Conservation (phyloP, 2,113 vertebrate genomes). For the Actinemys pallida region DNA sequence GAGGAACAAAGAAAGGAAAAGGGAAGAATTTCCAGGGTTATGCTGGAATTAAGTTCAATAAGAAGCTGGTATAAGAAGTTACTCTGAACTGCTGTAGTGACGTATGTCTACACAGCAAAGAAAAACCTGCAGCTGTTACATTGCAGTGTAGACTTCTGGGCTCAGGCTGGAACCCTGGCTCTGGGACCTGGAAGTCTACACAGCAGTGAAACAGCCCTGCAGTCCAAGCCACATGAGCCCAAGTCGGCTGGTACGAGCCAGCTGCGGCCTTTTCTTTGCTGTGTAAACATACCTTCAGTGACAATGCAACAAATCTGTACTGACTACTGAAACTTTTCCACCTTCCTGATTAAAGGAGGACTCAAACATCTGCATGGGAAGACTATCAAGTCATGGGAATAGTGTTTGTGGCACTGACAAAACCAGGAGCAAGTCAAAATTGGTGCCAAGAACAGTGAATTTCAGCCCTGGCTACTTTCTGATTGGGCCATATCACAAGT, state of each 20-base stretch:
- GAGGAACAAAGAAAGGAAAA: background rate
- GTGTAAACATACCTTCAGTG: too few relatives aligned
- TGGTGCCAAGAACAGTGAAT: conserved; percentile 53
- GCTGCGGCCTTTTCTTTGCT: background rate
- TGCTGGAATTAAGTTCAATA: background rate
- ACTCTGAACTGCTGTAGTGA: conserved; percentile 27
- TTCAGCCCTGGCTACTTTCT: conserved; percentile 57
- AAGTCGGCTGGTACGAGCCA: background rate
- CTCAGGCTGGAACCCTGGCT: background rate
- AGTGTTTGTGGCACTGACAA: conserved; percentile 17
- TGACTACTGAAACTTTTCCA: background rate
- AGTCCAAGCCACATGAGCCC: background rate
- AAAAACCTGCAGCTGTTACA: background rate
- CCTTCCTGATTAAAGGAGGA: conserved; percentile 36
- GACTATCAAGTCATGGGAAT: conserved; percentile 60
- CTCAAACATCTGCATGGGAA: conserved; percentile 48
- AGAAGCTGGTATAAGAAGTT: background rate
- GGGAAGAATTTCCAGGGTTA: background rate
- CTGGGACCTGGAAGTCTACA: background rate
- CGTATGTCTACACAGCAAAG: background rate
- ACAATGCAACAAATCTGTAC: background rate
- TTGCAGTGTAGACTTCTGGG: background rate
- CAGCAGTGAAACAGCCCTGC: background rate
- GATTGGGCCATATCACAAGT: conserved; percentile 59
- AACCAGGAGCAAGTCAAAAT: background rate